phyloP scores from a whole-genome alignment of 2,888 invertebrate genomes.

The Cremastinae sp. region DNA sequence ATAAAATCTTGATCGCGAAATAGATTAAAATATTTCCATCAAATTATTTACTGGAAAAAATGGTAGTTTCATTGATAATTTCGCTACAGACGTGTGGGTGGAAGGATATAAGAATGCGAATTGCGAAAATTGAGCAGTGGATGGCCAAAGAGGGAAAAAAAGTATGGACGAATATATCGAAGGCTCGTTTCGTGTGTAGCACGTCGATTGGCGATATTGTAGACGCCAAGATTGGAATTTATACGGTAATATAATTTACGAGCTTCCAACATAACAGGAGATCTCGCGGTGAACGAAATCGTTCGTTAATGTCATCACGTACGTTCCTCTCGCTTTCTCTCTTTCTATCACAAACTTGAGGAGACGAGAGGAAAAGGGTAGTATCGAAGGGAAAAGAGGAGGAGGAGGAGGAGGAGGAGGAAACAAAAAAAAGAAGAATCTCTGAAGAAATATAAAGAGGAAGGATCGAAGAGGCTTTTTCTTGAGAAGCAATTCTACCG shows the following conservation, averaged over 20 bases:
- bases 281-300: constrained; percentile 61
- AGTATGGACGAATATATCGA: not conserved
- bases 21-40: no score
- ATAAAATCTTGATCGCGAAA: no score
- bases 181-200: constrained; percentile 10
- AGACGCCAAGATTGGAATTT: constrained; percentile 56
- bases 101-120: not conserved
- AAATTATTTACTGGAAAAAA: no score
- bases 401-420: not conserved
- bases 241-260: constrained; percentile 64
- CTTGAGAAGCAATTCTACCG: constrained; percentile 52
- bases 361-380: constrained; percentile 20
- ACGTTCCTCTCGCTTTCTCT: constrained; percentile 58
- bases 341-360: constrained; percentile 41
- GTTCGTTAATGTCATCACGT: constrained; percentile 71
- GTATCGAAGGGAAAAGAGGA: constrained; percentile 11
- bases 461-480: constrained; percentile 27
- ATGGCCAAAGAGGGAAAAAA: not conserved
- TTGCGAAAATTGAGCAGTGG: not conserved
- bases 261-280: constrained; percentile 59
- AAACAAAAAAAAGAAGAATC: no score
- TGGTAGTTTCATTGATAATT: no score
- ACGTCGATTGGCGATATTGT: constrained; percentile 50
- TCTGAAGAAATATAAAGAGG: constrained; percentile 1
- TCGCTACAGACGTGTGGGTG: no score